Conservation (phyloP, 53 echinoderm and acorn worm species). For the Arbacia lixula region DNA sequence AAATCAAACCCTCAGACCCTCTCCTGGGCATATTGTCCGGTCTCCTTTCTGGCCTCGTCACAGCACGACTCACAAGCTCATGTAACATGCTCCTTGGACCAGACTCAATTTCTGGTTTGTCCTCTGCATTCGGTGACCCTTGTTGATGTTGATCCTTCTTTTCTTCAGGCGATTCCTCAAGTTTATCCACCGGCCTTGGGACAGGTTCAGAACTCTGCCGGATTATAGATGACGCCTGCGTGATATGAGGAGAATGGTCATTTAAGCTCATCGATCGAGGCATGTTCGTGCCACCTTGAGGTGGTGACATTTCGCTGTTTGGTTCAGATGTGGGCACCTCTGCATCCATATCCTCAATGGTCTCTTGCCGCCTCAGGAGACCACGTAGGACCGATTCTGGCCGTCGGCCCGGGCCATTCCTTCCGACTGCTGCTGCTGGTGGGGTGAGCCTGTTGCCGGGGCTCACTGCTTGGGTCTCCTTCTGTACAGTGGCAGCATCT, state of each 20-base stretch:
- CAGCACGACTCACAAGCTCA: slow-evolving; percentile 24
- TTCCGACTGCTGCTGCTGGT: neutral
- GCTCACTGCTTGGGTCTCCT: neutral
- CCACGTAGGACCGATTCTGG: slow-evolving; percentile 54
- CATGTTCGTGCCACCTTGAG: slow-evolving; percentile 1
- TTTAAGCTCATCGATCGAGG: slow-evolving; percentile 41
- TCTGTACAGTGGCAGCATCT: neutral
- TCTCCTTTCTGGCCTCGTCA: slow-evolving; percentile 7
- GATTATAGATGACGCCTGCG: neutral
- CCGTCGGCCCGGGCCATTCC: slow-evolving; percentile 12
- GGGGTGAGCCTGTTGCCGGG: neutral
- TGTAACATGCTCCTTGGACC: slow-evolving; percentile 20
- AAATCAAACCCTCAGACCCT: slow-evolving; percentile 31
- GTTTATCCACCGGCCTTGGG: neutral
- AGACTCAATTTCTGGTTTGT: slow-evolving; percentile 2
- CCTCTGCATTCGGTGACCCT: slow-evolving; percentile 4
- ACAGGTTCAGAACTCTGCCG: slow-evolving; percentile 53
- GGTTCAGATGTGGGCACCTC: slow-evolving; percentile 32
- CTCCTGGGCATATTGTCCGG: neutral
- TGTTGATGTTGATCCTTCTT: slow-evolving; percentile 16
- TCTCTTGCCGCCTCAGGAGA: slow-evolving; percentile 43
- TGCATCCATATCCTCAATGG: slow-evolving; percentile 50
- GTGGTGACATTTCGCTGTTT: slow-evolving; percentile 9
- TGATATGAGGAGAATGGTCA: neutral
- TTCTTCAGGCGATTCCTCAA: neutral